A percentile compares a stretch with the other conserved stretches of the same genome.
phyloP scores from a whole-genome alignment of 2,888 invertebrate genomes.

The Ophraella communa region DNA sequence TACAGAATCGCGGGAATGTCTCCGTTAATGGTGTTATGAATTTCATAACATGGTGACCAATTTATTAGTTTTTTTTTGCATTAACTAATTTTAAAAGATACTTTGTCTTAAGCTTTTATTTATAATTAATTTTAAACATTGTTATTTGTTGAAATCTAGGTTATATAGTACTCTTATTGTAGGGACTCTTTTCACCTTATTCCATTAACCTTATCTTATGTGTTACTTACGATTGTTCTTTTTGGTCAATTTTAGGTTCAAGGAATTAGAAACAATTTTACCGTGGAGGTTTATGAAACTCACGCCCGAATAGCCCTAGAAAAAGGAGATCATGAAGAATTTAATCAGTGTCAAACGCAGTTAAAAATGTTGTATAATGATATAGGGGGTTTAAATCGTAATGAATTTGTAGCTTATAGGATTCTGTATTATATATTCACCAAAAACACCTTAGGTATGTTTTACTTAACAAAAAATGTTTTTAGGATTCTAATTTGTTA shows the following conservation, averaged over 20 bases:
- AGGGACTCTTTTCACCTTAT: too few species aligned
- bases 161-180: too few species aligned
- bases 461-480: background rate
- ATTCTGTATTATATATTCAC: constrained; percentile 98
- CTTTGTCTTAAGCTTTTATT: too few species aligned
- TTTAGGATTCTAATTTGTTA: background rate
- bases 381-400: constrained; percentile 74
- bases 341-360: constrained; percentile 99
- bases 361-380: constrained; percentile 92
- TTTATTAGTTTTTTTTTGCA: too few species aligned
- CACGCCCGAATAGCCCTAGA: constrained; percentile 98
- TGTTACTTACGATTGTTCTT: too few species aligned
- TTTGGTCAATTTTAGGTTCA: constrained; percentile 73
- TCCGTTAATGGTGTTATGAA: too few species aligned
- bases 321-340: constrained; percentile 98
- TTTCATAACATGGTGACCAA: too few species aligned
- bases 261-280: constrained; percentile 92
- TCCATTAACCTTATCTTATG: too few species aligned
- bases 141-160: too few species aligned
- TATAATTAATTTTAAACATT: too few species aligned
- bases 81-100: too few species aligned
- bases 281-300: constrained; percentile 98
- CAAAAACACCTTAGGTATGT: constrained; percentile 92
- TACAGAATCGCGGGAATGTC: too few species aligned
- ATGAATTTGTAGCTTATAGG: constrained; percentile 96